These are phyloP conservation scores for Vanessa cardui DNA, from an alignment of 2,888 invertebrate genomes.

Conservation along the genomic window DNA sequence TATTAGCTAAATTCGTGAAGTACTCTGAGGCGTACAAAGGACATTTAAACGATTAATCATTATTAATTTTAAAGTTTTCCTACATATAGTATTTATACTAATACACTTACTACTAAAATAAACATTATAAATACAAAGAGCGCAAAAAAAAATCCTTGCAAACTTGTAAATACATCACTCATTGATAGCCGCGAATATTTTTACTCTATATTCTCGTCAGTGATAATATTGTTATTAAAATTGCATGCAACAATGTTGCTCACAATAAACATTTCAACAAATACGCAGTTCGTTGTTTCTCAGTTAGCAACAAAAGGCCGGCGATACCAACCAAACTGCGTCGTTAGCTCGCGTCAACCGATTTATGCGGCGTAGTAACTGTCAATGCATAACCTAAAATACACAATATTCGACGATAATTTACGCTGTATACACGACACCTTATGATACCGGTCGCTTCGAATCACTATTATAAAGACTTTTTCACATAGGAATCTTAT, in stretches of 20 bases:
- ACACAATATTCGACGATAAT: conserved; percentile 27
- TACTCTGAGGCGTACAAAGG: no score
- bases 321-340: conserved; percentile 67
- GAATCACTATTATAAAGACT: conserved; percentile 37
- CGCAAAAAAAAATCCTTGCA: conserved; percentile 5
- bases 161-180: neutral
- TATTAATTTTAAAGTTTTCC: no score
- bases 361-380: conserved; percentile 71
- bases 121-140: neutral
- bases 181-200: conserved; percentile 5
- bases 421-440: conserved; percentile 27
- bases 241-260: conserved; percentile 48
- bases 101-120: neutral
- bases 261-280: conserved; percentile 46
- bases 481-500: conserved; percentile 56
- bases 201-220: neutral
- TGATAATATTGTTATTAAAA: conserved; percentile 17
- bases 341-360: conserved; percentile 59
- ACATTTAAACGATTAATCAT: no score
- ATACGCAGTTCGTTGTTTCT: conserved; percentile 69
- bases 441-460: conserved; percentile 24
- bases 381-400: conserved; percentile 65
- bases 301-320: conserved; percentile 76
- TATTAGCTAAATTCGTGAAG: neutral
- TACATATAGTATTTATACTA: neutral